Base-by-base conservation (phyloP, 2,888 invertebrate genomes). In the Candidula unifasciata region DNA sequence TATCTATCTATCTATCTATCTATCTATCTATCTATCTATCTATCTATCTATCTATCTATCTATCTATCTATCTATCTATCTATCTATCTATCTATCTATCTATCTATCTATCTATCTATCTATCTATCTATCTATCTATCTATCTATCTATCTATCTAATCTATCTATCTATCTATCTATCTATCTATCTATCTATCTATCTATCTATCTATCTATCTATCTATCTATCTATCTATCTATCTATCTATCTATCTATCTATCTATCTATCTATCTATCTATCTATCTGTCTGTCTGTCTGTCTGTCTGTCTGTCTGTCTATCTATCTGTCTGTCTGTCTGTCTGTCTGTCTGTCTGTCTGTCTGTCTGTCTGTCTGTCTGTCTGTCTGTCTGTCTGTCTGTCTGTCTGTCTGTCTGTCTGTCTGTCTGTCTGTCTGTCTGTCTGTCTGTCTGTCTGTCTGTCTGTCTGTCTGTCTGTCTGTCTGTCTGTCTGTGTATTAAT, bases 341-440 rank as follows among this genome's bases (percentile, higher is more conserved):
- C 76, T 76, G 33, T 44, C 76, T 76, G n/a, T 10, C 44, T 10
- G 44, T 44, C 44, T 44, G 44, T 44, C 44, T 44, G 44, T 44
- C 44, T 44, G 44, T 44, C 44, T 44, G 44, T 73, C 76, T 76
- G 33, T 44, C 76, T 76, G n/a, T 44, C 52, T 52, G 27, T 35
- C 76, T 76, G n/a, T 76, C 76, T 76, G 76, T 76, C 27, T 76
- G 44, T 76, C 44, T 52, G n/a, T n/a, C 76, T 76, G 52, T 52
- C 76, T 76, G 27, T 52, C 76, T 76, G 27, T 76, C 76, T 76
- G 44, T 76, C 76, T 76, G 44, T 76, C 76, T 76, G 44, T 76
- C 76, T 76, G 44, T 76, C 76, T 76, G 44, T 76, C 76, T 76
- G 44, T 76, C 76, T 76, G 44, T 76, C 76, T 76, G 44, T 76